phyloP scores from a whole-genome alignment of 2,888 invertebrate genomes.

The Amblyjoppa fuscipennis region DNA sequence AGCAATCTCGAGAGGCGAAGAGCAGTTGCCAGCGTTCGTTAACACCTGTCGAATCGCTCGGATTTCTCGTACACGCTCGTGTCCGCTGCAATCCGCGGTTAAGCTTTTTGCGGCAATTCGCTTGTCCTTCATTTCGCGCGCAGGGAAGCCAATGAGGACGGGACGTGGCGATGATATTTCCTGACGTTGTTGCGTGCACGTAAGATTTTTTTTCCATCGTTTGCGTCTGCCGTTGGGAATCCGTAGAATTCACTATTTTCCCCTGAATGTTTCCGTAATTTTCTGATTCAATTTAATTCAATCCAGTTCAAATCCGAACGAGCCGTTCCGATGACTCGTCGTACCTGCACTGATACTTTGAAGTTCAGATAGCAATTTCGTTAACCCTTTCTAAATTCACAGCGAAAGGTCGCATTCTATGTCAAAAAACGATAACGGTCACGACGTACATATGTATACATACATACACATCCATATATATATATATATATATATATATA shows the following conservation, averaged over 20 bases:
- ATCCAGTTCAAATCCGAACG: not conserved
- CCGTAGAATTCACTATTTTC: not conserved
- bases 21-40: slow-evolving; percentile 74
- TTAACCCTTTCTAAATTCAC: not conserved
- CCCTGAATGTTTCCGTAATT: not conserved
- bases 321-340: not conserved
- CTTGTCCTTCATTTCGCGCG: not conserved
- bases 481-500: not conserved
- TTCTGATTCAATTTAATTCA: not conserved
- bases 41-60: slow-evolving; percentile 82
- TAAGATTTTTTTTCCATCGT: not conserved
- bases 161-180: not conserved
- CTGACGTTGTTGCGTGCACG: not conserved
- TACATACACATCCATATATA: not conserved
- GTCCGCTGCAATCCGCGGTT: slow-evolving; percentile 28
- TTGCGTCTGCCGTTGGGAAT: not conserved
- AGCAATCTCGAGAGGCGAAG: slow-evolving; percentile 56
- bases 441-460: not conserved
- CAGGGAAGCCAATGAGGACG: not conserved
- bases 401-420: no score
- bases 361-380: not conserved
- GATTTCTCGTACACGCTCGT: slow-evolving; percentile 72
- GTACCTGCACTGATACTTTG: not conserved
- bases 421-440: not conserved
- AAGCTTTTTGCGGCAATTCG: slow-evolving; percentile 52